Percentiles rank a stretch among this genome's conserved stretches.
phyloP scores from a whole-genome alignment of 2,113 vertebrate genomes.

The Microtus ochrogaster region DNA sequence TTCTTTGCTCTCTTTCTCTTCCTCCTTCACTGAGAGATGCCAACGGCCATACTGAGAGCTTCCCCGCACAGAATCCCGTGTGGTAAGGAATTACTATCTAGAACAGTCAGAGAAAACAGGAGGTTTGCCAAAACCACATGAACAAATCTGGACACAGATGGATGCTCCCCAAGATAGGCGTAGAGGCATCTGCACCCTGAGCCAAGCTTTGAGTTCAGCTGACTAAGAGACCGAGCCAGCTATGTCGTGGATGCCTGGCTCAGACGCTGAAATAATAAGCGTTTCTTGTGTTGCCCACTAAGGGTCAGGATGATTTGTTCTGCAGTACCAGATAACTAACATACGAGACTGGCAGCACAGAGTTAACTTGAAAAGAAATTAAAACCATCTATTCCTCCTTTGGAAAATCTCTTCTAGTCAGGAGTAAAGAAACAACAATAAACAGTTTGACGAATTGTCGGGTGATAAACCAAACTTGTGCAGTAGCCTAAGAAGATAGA shows the following conservation, averaged over 20 bases:
- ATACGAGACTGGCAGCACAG: neutral
- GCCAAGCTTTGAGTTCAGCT: neutral
- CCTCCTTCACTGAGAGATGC: neutral
- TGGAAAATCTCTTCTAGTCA: neutral
- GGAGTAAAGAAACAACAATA: neutral
- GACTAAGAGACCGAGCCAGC: neutral
- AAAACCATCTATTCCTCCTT: neutral
- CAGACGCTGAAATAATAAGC: neutral
- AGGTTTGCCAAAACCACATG: slow-evolving; percentile 1
- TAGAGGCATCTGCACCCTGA: neutral
- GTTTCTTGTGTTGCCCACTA: neutral
- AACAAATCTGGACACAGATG: slow-evolving; percentile 8
- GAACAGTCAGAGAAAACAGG: neutral
- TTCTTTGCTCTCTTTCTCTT: neutral
- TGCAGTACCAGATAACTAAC: neutral
- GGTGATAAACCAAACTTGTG: neutral
- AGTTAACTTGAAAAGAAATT: neutral
- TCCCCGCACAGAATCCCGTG: neutral
- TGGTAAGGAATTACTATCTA: neutral
- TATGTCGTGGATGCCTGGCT: neutral
- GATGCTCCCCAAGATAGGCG: neutral
- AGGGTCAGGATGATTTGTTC: neutral
- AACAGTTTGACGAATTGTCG: neutral
- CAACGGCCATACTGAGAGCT: neutral
- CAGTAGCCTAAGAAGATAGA: neutral